These are phyloP conservation scores for Melanerpes formicivorus DNA, from an alignment of 2,113 vertebrate species.

Conservation along the genomic window DNA sequence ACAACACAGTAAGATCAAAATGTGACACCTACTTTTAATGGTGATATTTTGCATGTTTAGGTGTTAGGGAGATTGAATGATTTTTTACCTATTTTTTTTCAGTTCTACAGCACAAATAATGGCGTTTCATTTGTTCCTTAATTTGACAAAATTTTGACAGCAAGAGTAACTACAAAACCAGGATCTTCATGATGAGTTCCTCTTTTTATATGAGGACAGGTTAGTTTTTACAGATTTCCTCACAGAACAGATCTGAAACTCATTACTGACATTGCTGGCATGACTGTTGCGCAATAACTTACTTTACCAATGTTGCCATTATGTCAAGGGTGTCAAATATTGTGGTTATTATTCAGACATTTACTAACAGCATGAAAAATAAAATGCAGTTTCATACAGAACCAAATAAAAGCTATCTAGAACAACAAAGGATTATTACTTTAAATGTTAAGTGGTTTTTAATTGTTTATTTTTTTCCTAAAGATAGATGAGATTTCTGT, in stretches of 20 bases:
- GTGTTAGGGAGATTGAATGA: not conserved
- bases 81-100: not conserved
- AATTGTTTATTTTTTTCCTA: not conserved
- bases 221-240: not conserved
- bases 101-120: not conserved
- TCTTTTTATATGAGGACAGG: not conserved
- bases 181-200: not conserved
- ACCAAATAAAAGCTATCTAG: not conserved
- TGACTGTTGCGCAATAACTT: not conserved
- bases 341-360: not conserved
- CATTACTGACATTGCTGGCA: not conserved
- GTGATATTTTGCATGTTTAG: not conserved
- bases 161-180: not conserved
- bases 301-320: not conserved
- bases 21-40: not conserved
- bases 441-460: accelerated
- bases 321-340: not conserved
- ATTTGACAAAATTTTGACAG: not conserved
- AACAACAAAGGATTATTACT: not conserved
- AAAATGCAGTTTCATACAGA: not conserved
- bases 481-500: not conserved
- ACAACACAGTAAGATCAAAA: not conserved
- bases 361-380: not conserved
- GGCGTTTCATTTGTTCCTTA: not conserved
- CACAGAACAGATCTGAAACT: not conserved